Evolutionary conservation across 2,888 invertebrate genomes (phyloP), one percentile per base, ranked within the genome.

Genomic region (Iphiclides podalirius): DNA sequence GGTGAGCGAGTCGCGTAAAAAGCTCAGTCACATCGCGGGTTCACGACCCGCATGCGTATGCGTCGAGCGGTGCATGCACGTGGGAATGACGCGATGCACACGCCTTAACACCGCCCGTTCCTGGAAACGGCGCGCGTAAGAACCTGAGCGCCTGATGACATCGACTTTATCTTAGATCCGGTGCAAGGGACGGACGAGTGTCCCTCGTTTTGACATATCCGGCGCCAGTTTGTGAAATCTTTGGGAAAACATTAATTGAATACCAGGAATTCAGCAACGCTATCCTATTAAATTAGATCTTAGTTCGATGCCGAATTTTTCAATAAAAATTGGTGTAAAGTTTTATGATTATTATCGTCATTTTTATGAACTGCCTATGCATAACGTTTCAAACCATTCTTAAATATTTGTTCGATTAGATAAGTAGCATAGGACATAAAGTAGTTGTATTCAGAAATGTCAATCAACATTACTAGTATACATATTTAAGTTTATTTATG

Each of bases 1-100:
- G 34, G 34, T 46, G 16, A 15, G 34, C n/a, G 37, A 23, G 16
- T 31, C 44, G 15, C 34, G 35, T 38, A 38, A 43, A 43, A 49
- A 48, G 23, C 13, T 14, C 35, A 36, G 31, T 41, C 41, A 16
- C 41, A 33, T 48, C 28, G 23, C 28, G 43, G 38, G 48, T 38
- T 49, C 48, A 49, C 43, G 43, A 34, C 48, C 48, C 43, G 17
- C 48, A 23, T 48, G 11, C 11, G n/a, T n/a, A n/a, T n/a, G n/a
- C n/a, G n/a, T n/a, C n/a, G n/a, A n/a, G n/a, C n/a, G n/a, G n/a
- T 4, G 11, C 11, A 31, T 31, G 31, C 31, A 31, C 31, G 31
- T 31, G 31, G 31, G 31, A 31, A 31, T 31, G 31, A 31, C 31
- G 28, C 28, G 28, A 20, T 20, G 20, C 20, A 20, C 14, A 14